Evolutionary conservation across 2,888 invertebrate genomes (phyloP).

Genomic region (Calameuta filiformis): DNA sequence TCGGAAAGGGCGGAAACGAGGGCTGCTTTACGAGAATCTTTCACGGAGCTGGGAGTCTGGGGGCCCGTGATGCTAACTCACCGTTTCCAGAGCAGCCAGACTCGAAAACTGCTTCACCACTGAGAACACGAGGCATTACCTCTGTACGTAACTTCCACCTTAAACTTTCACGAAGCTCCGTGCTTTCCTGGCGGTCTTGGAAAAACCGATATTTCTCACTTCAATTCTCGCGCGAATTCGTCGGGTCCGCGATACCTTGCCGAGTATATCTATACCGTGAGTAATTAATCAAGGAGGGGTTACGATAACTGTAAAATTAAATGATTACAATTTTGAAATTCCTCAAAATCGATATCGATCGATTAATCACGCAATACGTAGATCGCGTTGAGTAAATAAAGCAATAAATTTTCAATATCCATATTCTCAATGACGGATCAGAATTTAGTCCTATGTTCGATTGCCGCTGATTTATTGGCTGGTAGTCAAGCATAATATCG

Average conservation of each 20-base stretch:
- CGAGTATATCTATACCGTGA: background rate
- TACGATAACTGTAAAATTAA: background rate
- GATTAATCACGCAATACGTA: background rate
- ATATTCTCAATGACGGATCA: background rate
- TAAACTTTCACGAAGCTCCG: background rate
- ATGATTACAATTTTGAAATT: background rate
- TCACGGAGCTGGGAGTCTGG: conserved; percentile 1
- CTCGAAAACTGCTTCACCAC: background rate
- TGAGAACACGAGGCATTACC: background rate
- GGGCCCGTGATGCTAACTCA: background rate
- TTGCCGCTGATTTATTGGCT: background rate
- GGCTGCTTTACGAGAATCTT: conserved; percentile 6
- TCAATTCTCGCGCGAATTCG: background rate
- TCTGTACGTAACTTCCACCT: background rate
- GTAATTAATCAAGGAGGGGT: background rate
- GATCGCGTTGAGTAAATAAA: background rate
- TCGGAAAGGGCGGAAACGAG: conserved; percentile 4
- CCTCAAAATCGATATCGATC: background rate
- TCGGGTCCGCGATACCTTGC: background rate
- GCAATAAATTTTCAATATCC: background rate
- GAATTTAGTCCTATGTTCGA: background rate
- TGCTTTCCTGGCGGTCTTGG: background rate
- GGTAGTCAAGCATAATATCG: background rate
- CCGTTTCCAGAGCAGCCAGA: background rate
- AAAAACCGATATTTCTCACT: background rate